Base-by-base conservation (phyloP, 2,113 vertebrate species). In the Trinectes maculatus region DNA sequence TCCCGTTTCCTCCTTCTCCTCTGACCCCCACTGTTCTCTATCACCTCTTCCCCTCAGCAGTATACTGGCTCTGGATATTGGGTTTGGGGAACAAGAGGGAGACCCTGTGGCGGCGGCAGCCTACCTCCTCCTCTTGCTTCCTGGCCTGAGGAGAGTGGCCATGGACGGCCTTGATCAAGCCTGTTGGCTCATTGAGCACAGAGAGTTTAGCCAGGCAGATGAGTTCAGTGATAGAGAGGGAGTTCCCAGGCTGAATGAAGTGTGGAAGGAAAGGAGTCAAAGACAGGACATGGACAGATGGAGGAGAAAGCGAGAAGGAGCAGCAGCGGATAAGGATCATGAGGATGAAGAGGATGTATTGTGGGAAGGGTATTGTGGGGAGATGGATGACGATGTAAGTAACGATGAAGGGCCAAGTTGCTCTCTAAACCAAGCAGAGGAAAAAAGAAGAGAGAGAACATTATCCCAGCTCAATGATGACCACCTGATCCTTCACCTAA, bases 21-120 rank as follows among this genome's bases (percentile, higher is more conserved):
- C 55, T 54, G 43, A 18, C 19, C 13, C 15, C 13, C 44, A 61
- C 59, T 43, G n/a, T 39, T 16, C 56, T 33, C 26, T 51, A 60
- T 5, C 69, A n/a, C 68, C 69, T 43, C 69, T 69, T 12, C 67
- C 65, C 6, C 83, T 93, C 34, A 21, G 37, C 51, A 92, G 86
- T 46, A 75, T 93, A 10, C 74, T 89, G 12, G 92, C 92, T 63
- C 25, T 89, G 58, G 91, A 93, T 72, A 89, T 91, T 11, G 87
- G 89, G 13, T 85, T 92, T 47, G 91, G 83, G 56, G 73, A 90
- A 70, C 55, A 65, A 34, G 84, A 89, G 42, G 75, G 34, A 2
- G 89, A 93, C 9, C 21, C 66, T 8, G 65, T 31, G 7, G 73
- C 57, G 0, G 81, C 82, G 1, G 80, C 87, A 3, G 88, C 89